These are phyloP conservation scores for Euura saliciscinereae DNA, from an alignment of 1,140 invertebrate species.

Conservation along the genomic window DNA sequence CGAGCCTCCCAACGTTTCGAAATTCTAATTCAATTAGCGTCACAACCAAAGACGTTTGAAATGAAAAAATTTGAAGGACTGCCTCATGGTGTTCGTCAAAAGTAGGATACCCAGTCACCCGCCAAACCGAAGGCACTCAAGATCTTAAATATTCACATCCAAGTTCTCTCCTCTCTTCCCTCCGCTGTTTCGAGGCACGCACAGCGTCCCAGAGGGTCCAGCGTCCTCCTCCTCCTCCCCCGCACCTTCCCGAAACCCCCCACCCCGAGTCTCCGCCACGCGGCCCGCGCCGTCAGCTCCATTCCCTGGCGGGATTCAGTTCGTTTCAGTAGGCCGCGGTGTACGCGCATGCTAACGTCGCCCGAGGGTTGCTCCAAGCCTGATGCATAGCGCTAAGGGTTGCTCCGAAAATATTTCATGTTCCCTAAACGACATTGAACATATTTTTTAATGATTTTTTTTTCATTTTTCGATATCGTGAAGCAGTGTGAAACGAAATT, in stretches of 20 bases:
- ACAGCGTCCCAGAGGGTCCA: slow-evolving; percentile 9
- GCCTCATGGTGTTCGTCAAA: neutral
- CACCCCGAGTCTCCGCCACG: slow-evolving; percentile 17
- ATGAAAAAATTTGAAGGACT: neutral
- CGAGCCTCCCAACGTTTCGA: too few relatives aligned
- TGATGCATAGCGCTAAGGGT: neutral
- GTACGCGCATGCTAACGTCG: slow-evolving; percentile 1
- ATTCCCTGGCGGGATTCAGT: slow-evolving; percentile 8
- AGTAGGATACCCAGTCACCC: neutral
- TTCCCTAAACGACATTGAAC: too few relatives aligned
- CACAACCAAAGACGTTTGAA: too few relatives aligned
- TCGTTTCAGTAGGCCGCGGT: neutral
- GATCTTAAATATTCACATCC: slow-evolving; percentile 2
- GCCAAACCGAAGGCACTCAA: slow-evolving; percentile 3
- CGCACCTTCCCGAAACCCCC: neutral
- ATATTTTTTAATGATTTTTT: too few relatives aligned
- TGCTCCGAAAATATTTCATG: neutral
- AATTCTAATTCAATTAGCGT: too few relatives aligned
- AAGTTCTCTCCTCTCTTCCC: neutral
- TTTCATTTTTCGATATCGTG: too few relatives aligned
- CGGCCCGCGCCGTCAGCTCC: slow-evolving; percentile 34
- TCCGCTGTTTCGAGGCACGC: neutral
- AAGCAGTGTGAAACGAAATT: too few relatives aligned
- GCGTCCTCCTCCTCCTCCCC: slow-evolving; percentile 29
- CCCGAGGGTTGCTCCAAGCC: neutral